phyloP scores from a whole-genome alignment of 2,888 invertebrate genomes.

The Thecophora atra region DNA sequence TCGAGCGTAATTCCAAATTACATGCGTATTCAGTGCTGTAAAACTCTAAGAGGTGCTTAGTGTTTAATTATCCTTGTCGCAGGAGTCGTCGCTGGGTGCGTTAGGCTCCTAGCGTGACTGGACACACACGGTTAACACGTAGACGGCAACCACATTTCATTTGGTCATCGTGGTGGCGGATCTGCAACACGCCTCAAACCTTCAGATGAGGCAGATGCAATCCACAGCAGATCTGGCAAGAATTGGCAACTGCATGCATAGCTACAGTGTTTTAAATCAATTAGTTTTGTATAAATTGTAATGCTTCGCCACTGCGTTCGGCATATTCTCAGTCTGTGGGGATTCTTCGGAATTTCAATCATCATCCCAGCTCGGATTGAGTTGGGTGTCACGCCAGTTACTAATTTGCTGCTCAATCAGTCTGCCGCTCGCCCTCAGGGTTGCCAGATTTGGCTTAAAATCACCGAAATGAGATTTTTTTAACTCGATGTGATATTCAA shows the following conservation, averaged over 20 bases:
- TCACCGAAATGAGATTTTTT: no score
- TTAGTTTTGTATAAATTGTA: constrained; percentile 66
- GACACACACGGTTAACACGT: constrained; percentile 44
- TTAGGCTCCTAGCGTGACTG: constrained; percentile 12
- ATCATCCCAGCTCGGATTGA: constrained; percentile 27
- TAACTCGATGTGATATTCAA: no score
- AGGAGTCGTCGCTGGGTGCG: constrained; percentile 37
- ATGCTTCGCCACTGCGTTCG: constrained; percentile 56
- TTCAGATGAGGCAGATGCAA: neutral
- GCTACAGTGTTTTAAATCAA: constrained; percentile 65
- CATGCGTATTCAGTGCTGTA: constrained; percentile 51
- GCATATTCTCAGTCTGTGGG: constrained; percentile 36
- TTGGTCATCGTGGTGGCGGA: neutral
- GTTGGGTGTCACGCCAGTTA: constrained; percentile 51
- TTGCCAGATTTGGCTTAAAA: no score
- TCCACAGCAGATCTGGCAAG: constrained; percentile 9
- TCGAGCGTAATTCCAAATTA: constrained; percentile 56
- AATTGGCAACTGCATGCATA: constrained; percentile 50
- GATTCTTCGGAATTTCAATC: constrained; percentile 37
- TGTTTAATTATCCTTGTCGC: constrained; percentile 42
- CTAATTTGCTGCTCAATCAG: constrained; percentile 60
- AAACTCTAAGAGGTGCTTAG: constrained; percentile 50
- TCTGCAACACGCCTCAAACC: neutral
- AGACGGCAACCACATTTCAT: neutral
- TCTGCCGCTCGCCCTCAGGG: constrained; percentile 39